These are phyloP conservation scores for Clistopyga incitator DNA, from an alignment of 2,888 invertebrate species.

Conservation along the genomic window DNA sequence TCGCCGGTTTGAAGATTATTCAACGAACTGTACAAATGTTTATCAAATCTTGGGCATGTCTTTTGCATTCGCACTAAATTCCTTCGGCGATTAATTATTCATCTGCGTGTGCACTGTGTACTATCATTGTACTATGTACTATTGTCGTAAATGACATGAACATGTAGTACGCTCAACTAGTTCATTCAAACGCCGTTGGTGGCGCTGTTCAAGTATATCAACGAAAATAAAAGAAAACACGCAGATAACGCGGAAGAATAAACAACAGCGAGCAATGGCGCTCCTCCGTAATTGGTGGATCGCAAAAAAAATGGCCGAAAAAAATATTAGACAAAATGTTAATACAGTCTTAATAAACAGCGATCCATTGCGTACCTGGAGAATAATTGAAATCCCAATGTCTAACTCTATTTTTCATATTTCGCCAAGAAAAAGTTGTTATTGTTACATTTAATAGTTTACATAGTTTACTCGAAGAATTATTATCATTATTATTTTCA, in stretches of 20 bases:
- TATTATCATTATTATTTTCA: too few species aligned
- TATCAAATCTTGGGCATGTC: slow-evolving; percentile 31
- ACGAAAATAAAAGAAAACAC: slow-evolving; percentile 1
- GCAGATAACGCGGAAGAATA: slow-evolving; percentile 33
- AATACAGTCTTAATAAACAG: background rate
- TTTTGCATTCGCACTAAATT: background rate
- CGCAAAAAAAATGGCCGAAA: background rate
- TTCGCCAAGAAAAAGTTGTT: too few species aligned
- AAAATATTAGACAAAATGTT: background rate
- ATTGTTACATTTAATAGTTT: too few species aligned
- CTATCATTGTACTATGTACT: slow-evolving; percentile 32
- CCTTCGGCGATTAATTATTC: slow-evolving; percentile 12
- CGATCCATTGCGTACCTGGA: background rate
- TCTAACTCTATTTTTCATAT: too few species aligned
- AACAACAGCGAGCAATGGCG: slow-evolving; percentile 57
- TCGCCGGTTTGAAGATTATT: background rate
- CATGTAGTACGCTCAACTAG: slow-evolving; percentile 22
- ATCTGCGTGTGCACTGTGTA: slow-evolving; percentile 25
- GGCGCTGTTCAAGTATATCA: slow-evolving; percentile 16
- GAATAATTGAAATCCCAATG: too few species aligned
- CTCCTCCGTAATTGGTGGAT: slow-evolving; percentile 16
- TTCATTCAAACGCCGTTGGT: background rate
- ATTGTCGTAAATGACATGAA: slow-evolving; percentile 39
- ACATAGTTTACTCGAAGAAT: too few species aligned
- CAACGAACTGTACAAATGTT: background rate